Evolutionary conservation across 2,888 invertebrate species (phyloP), one percentile per base, ranked within the genome.

Genomic region (Yponomeuta sedellus): DNA sequence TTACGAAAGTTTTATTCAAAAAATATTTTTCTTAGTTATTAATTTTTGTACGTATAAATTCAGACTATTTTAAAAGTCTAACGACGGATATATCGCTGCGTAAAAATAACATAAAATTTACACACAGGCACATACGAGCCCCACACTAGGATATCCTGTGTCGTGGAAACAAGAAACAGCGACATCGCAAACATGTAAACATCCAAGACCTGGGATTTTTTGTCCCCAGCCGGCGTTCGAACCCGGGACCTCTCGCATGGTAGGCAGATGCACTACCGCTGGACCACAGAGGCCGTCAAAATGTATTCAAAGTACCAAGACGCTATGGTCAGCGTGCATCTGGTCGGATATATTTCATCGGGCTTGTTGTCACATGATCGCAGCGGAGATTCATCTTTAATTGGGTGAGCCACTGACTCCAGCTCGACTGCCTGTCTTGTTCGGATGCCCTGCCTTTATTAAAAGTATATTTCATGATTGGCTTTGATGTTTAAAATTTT

Each of bases 381-480:
- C 78, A 80, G 81, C 82, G 75, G 80, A 85, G 86, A 85, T 87
- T 86, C 86, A 84, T 86, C 85, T 86, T 87, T 88, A 87, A 87
- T 88, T 88, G 87, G 87, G 83, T 83, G 83, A 66, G 66, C 59
- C 12, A 34, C 20, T 8, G 25, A 2, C 44, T 64, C 16, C 39
- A 25, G 39, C 62, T 28, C 34, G 59, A 22, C 59, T 59, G 59
- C 59, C 59, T 59, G 59, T 59, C 59, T 75, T 52, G 44, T 52
- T 52, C 16, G 44, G 44, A 52, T 72, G 77, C 71, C 72, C 73
- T 72, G 68, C 75, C 75, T 78, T 81, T 81, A 80, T 82, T 80
- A 78, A 73, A 75, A 74, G 62, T 57, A 58, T 34, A 58, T 52
- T 52, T 16, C 16, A 16, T 52, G 16, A 52, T 52, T 52, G 16